Conservation (phyloP, 2,888 invertebrate species). For the Serrognathus titanus region DNA sequence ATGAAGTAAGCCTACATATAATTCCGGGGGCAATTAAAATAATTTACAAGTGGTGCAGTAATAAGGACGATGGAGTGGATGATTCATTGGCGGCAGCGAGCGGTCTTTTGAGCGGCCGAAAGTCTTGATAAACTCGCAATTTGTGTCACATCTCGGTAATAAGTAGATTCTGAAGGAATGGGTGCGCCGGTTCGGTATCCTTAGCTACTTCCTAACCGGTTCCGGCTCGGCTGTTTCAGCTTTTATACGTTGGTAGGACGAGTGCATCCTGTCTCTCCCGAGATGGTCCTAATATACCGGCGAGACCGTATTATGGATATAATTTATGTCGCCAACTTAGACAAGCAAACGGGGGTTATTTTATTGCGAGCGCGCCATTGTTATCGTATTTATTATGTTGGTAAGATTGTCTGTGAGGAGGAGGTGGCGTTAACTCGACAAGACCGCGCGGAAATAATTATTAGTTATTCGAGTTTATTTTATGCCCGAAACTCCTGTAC, state of each 20-base stretch:
- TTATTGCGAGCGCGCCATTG: constrained; percentile 14
- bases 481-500: constrained; percentile 16
- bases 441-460: constrained; percentile 28
- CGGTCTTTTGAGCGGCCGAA: neutral
- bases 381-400: constrained; percentile 12
- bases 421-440: constrained; percentile 7
- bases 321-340: constrained; percentile 26
- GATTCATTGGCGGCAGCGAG: neutral
- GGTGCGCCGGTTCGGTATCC: neutral
- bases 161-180: neutral
- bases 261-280: constrained; percentile 17
- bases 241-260: constrained; percentile 2
- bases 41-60: neutral
- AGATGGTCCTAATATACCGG: constrained; percentile 28
- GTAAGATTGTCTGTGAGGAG: constrained; percentile 7
- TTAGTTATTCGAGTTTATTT: constrained; percentile 30
- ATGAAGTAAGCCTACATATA: neutral
- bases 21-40: neutral
- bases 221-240: neutral
- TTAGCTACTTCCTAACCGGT: neutral
- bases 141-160: constrained; percentile 1
- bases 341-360: constrained; percentile 20
- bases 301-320: constrained; percentile 26
- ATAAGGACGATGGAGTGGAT: neutral
- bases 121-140: constrained; percentile 2